Conservation (phyloP, 1,140 invertebrate genomes). For the Ips typographus region DNA sequence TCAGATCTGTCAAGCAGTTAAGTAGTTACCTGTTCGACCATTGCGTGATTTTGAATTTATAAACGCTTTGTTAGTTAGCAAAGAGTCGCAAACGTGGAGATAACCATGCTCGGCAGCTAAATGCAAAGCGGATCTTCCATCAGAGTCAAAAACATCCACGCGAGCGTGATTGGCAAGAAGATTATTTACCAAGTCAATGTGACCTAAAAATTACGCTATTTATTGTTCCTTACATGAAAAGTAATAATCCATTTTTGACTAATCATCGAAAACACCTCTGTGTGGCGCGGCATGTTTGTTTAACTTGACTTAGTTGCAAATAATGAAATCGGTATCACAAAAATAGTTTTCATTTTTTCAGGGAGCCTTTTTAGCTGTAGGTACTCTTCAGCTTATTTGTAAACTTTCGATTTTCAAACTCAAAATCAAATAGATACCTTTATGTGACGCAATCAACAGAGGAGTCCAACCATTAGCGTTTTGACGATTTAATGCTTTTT, state of each 20-base stretch:
- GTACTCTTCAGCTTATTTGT: neutral
- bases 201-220: slow-evolving; percentile 55
- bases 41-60: slow-evolving; percentile 93
- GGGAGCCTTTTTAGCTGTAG: neutral
- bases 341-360: neutral
- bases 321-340: neutral
- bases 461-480: slow-evolving; percentile 93
- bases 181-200: slow-evolving; percentile 83
- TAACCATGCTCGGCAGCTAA: slow-evolving; percentile 93
- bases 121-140: slow-evolving; percentile 93
- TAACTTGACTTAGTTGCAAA: neutral
- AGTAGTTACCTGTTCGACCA: slow-evolving; percentile 62
- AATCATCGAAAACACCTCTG: too few species aligned
- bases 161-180: slow-evolving; percentile 88
- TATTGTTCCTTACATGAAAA: too few species aligned
- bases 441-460: slow-evolving; percentile 85
- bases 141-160: slow-evolving; percentile 97
- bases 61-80: slow-evolving; percentile 96
- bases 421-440: slow-evolving; percentile 42
- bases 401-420: neutral
- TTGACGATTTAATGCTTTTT: slow-evolving; percentile 92
- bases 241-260: too few species aligned
- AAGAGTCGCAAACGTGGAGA: slow-evolving; percentile 87
- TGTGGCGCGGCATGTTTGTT: too few species aligned
- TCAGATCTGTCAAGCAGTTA: too few species aligned